These are phyloP conservation scores for Anolis carolinensis DNA, from an alignment of 2,113 vertebrate genomes.

Conservation along the genomic window DNA sequence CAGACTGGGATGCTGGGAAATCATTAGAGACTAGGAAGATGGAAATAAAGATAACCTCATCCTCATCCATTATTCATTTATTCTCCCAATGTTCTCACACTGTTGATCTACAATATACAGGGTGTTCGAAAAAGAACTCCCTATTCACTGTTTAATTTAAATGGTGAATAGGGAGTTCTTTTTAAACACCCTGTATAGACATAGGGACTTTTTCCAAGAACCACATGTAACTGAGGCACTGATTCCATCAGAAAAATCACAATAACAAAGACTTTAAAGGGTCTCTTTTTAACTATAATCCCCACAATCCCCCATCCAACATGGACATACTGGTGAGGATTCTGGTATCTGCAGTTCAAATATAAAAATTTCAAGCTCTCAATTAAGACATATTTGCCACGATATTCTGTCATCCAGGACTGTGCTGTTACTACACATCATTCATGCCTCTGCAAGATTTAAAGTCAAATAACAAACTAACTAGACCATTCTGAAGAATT, in stretches of 20 bases:
- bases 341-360: no score
- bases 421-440: not conserved
- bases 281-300: no score
- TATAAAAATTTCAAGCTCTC: no score
- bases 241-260: not conserved
- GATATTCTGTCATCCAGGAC: not conserved
- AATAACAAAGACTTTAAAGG: not conserved
- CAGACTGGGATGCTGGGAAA: not conserved
- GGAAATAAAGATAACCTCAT: not conserved
- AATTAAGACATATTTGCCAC: not conserved
- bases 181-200: no score
- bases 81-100: not conserved
- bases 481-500: conserved; percentile 29
- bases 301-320: no score
- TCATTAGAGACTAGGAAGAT: not conserved
- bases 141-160: no score
- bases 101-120: not conserved
- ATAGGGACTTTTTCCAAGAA: not conserved
- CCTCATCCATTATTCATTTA: not conserved
- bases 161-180: no score
- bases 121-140: no score
- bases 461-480: conserved; percentile 51
- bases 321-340: no score
- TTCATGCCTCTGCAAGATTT: not conserved
- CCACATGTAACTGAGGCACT: not conserved